These are phyloP conservation scores for Drosophila leontia DNA, from an alignment of 1,140 invertebrate genomes.

Conservation along the genomic window DNA sequence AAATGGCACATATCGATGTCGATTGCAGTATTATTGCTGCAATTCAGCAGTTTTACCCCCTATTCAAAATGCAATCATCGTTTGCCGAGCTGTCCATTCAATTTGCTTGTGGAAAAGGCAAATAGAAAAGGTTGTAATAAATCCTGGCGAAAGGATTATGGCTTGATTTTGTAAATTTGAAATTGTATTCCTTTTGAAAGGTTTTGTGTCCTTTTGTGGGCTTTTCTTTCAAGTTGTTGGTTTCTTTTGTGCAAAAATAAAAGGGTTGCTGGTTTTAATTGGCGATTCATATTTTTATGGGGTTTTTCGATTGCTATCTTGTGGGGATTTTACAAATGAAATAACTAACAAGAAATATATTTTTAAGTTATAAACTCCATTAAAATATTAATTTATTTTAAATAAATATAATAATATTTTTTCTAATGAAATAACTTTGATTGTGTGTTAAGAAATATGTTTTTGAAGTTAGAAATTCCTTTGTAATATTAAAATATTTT, in stretches of 20 bases:
- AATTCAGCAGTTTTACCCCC: conserved; percentile 70
- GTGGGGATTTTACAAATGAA: not conserved
- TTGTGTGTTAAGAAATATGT: not conserved
- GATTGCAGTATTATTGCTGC: conserved; percentile 81
- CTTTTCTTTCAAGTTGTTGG: not conserved
- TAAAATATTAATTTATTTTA: not conserved
- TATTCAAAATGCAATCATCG: conserved; percentile 62
- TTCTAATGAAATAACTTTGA: not conserved
- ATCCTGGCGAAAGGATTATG: conserved; percentile 28
- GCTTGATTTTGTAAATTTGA: conserved; percentile 12
- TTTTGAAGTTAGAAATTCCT: not conserved
- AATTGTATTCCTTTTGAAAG: conserved; percentile 19
- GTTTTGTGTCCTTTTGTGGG: conserved; percentile 22
- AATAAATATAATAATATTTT: not conserved
- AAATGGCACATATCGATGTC: conserved; percentile 80
- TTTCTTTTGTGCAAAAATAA: not conserved
- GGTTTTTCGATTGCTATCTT: not conserved
- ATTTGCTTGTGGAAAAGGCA: conserved; percentile 4
- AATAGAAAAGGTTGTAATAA: conserved; percentile 26
- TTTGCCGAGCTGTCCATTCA: conserved; percentile 36
- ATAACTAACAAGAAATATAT: not conserved
- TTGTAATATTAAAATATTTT: not conserved
- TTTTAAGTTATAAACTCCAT: not conserved
- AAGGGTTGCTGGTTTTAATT: not conserved
- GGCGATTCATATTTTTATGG: not conserved